Evolutionary conservation across 2,113 vertebrate species (phyloP), one percentile per base, ranked within the genome.

Genomic region (Xiphophorus couchianus): DNA sequence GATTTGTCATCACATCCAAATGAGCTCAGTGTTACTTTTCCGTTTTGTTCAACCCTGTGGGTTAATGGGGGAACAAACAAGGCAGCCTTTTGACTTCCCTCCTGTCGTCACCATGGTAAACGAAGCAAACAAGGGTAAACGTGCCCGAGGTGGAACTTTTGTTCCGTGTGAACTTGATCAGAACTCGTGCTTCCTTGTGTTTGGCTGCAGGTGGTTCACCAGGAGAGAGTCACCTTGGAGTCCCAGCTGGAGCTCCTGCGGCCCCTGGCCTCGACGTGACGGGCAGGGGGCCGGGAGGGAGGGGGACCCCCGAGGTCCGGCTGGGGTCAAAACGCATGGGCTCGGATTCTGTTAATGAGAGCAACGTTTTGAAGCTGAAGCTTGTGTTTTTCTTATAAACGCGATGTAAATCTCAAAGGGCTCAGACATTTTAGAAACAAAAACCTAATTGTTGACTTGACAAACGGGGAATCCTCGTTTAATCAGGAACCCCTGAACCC

Each of bases 191-290:
- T 78, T 76, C 71, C 11, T 72, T 80, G 35, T 54, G 78, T 35
- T 76, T 29, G 63, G 60, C 73, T 81, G 84, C 90, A 99, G 97
- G 96, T 96, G 83, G 96, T 98, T 84, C 97, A 97, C 90, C 95
- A 96, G 88, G 96, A 99, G 69, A 93, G 97, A 73, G 96, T 97
- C 88, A 95, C 96, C 69, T 81, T 99, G 94, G 98, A 99, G 94
- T 96, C 95, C 0, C 97, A 98, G 91, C 89, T 99, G 93, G 97
- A 99, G 66, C 92, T 96, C 66, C 95, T 97, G 35, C 96, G 97
- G 54, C 97, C 98, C 10, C 87, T 97, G 86, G 93, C 97, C 0
- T 96, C 96, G 3, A 90, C 96, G 77, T 97, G 95, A 98, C 88
- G 28, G 58, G 28, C 44, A 25, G 1, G 44, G 70, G 68, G 76